phyloP scores from a whole-genome alignment of 2,888 invertebrate genomes.

The Torymus tubicola region DNA sequence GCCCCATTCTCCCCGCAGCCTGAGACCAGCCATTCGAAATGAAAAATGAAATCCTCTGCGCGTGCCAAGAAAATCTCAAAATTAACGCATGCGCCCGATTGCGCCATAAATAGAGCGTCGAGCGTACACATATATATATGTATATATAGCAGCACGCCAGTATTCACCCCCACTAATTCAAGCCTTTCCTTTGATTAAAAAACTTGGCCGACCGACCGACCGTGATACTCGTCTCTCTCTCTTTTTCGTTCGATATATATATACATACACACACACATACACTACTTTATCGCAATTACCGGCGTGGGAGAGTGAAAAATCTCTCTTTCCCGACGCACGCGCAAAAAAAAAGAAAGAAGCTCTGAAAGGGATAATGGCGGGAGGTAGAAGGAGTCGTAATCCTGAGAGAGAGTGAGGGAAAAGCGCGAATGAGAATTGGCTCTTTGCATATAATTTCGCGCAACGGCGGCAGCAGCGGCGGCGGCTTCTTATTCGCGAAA shows the following conservation, averaged over 20 bases:
- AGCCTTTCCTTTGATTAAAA: constrained; percentile 43
- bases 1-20: too few species aligned
- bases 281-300: constrained; percentile 26
- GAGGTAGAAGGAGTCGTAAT: too few species aligned
- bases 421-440: constrained; percentile 47
- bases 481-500: neutral
- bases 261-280: neutral
- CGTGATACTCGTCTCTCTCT: neutral
- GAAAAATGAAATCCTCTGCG: neutral
- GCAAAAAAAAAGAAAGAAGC: constrained; percentile 3
- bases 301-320: neutral
- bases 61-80: constrained; percentile 12
- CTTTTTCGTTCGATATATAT: too few species aligned
- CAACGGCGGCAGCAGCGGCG: neutral
- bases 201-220: neutral
- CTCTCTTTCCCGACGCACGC: neutral
- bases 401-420: too few species aligned
- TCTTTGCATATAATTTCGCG: constrained; percentile 48
- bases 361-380: constrained; percentile 6
- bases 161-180: constrained; percentile 13
- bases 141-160: neutral
- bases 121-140: neutral
- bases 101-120: constrained; percentile 9
- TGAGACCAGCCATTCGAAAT: neutral
- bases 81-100: constrained; percentile 29